These are phyloP conservation scores for Epinephelus lanceolatus DNA, from an alignment of 2,113 vertebrate genomes.

Conservation along the genomic window DNA sequence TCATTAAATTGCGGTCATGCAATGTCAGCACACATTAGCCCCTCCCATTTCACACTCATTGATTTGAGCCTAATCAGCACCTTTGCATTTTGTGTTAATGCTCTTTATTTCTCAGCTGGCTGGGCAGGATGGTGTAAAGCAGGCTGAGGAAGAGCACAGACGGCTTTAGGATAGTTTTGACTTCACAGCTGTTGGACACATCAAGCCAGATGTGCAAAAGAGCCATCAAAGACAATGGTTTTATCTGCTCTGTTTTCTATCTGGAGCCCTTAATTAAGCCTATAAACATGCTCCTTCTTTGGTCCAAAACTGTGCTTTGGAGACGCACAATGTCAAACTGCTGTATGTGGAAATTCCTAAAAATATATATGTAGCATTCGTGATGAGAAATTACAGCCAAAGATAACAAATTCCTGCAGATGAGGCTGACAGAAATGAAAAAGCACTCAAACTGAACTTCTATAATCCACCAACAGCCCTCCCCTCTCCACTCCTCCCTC, in stretches of 20 bases:
- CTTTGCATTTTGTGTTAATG: neutral
- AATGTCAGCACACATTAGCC: neutral
- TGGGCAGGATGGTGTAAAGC: neutral
- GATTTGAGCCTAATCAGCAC: constrained; percentile 1
- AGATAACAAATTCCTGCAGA: constrained; percentile 23
- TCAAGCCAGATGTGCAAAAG: constrained; percentile 42
- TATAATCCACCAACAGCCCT: constrained; percentile 26
- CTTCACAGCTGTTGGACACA: constrained; percentile 35
- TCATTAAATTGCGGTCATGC: neutral
- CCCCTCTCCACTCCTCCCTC: neutral
- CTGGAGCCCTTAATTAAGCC: neutral
- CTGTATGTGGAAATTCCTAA: neutral
- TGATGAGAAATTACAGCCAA: neutral
- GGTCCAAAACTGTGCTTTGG: neutral
- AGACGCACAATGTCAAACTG: neutral
- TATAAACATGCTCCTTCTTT: neutral
- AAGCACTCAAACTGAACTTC: constrained; percentile 28
- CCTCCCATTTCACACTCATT: neutral
- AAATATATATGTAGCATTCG: neutral
- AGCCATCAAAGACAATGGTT: constrained; percentile 3
- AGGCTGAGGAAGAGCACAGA: constrained; percentile 1
- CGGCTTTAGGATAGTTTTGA: constrained; percentile 22
- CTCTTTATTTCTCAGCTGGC: neutral
- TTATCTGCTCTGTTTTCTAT: neutral
- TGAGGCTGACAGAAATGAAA: constrained; percentile 4